These are phyloP conservation scores for Drosophila anomalata DNA, from an alignment of 2,888 invertebrate species.

Conservation along the genomic window DNA sequence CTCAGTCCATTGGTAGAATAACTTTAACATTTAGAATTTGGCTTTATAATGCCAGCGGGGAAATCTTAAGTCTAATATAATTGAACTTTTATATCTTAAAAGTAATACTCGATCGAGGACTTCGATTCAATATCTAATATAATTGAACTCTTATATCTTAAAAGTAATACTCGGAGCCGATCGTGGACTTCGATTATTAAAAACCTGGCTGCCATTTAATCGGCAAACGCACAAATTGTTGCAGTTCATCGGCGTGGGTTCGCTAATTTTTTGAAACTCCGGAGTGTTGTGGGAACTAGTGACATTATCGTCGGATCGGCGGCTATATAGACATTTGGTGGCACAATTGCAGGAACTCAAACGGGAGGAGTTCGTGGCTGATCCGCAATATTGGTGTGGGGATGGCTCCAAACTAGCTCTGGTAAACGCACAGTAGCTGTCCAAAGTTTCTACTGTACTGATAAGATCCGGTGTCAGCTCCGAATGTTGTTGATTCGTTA, in stretches of 20 bases:
- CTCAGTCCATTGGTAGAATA: not conserved
- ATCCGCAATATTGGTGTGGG: constrained; percentile 27
- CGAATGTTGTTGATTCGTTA: constrained; percentile 87
- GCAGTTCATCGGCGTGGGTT: constrained; percentile 58
- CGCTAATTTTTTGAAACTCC: constrained; percentile 23
- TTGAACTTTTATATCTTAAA: constrained; percentile 74
- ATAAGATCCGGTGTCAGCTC: constrained; percentile 80
- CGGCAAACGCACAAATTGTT: constrained; percentile 79
- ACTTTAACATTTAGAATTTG: not conserved
- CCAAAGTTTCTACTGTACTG: constrained; percentile 74
- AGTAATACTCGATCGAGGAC: constrained; percentile 81
- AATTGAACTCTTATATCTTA: constrained; percentile 64
- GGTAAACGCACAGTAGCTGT: constrained; percentile 44
- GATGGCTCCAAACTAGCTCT: constrained; percentile 36
- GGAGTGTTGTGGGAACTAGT: constrained; percentile 46
- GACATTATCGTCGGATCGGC: constrained; percentile 80
- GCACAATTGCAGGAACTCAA: constrained; percentile 74
- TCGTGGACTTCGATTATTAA: constrained; percentile 75
- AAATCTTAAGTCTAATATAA: not conserved
- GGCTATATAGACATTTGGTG: constrained; percentile 80
- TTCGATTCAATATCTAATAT: constrained; percentile 50
- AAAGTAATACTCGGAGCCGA: constrained; percentile 82
- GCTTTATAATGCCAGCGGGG: not conserved
- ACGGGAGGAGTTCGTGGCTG: constrained; percentile 31
- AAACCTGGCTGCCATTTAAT: constrained; percentile 68